phyloP scores from a whole-genome alignment of 2,797 vertebrate genomes.

The Phrynocephalus guinanensis region DNA sequence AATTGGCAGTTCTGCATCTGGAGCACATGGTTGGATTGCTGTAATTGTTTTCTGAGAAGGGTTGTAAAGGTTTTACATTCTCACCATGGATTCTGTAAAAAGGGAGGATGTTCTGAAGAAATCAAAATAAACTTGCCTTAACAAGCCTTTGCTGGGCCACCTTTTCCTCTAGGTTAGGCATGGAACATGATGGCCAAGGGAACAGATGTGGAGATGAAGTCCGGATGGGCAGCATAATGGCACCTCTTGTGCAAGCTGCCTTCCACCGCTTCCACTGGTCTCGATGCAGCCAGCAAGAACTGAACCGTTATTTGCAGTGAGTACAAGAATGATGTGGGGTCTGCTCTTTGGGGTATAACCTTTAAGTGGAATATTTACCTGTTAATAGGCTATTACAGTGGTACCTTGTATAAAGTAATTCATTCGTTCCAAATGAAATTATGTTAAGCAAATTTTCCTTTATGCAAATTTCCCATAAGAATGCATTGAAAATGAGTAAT shows the following conservation, averaged over 20 bases:
- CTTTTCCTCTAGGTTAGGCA: constrained; percentile 85
- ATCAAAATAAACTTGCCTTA: not conserved
- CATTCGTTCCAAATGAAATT: too few relatives aligned
- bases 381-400: constrained; percentile 8
- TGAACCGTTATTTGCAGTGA: constrained; percentile 95
- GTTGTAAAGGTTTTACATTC: too few relatives aligned
- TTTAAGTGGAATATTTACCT: rapidly evolving
- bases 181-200: constrained; percentile 98
- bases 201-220: constrained; percentile 98
- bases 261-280: constrained; percentile 99
- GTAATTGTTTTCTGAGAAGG: too few relatives aligned
- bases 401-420: too few relatives aligned
- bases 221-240: constrained; percentile 98
- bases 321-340: constrained; percentile 54
- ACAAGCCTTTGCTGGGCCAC: constrained; percentile 30
- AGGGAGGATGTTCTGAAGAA: not conserved
- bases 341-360: not conserved
- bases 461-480: too few relatives aligned
- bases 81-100: too few relatives aligned
- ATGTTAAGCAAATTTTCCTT: too few relatives aligned
- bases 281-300: constrained; percentile 97
- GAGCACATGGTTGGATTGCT: not conserved
- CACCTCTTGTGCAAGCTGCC: constrained; percentile 94
- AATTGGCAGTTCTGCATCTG: not conserved
- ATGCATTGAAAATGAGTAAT: too few relatives aligned